Percentiles rank a stretch among this genome's conserved stretches.
Evolutionary conservation across 2,113 vertebrate genomes (phyloP).

Genomic region (Scolopax mira): DNA sequence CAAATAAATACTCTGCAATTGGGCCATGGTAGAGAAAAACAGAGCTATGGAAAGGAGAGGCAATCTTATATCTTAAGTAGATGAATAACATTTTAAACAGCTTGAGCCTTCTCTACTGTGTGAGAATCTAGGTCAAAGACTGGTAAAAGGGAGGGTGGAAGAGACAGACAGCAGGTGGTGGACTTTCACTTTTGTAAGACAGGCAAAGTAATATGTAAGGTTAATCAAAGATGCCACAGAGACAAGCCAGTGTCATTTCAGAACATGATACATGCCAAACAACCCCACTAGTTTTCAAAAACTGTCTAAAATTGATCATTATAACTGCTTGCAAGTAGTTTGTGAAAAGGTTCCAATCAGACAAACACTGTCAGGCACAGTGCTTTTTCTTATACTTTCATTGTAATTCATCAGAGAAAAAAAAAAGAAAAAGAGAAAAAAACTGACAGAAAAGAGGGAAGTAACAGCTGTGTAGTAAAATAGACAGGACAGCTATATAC

Average conservation of each 20-base stretch:
- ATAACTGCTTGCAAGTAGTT: not conserved
- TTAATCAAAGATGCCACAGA: not conserved
- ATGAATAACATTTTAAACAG: not conserved
- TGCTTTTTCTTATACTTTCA: not conserved
- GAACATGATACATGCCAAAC: not conserved
- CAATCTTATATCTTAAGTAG: not conserved
- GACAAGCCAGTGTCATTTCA: not conserved
- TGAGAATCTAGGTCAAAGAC: not conserved
- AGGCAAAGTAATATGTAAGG: not conserved
- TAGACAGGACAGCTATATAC: not conserved
- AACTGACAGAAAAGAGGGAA: not conserved
- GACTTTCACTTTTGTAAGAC: not conserved
- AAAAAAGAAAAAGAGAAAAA: not conserved
- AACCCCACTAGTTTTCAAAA: not conserved
- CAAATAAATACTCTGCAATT: not conserved
- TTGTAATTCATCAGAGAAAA: not conserved
- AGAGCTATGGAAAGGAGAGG: not conserved
- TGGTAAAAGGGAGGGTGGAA: not conserved
- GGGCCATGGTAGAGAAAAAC: not conserved
- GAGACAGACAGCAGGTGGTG: not conserved
- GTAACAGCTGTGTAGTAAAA: not conserved
- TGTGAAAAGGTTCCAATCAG: not conserved
- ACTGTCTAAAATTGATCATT: not conserved
- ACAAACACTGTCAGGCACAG: not conserved
- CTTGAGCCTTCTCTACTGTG: not conserved